Evolutionary conservation across 2,797 vertebrate species (phyloP), one percentile per base, ranked within the genome.

Genomic region (Falco cherrug): DNA sequence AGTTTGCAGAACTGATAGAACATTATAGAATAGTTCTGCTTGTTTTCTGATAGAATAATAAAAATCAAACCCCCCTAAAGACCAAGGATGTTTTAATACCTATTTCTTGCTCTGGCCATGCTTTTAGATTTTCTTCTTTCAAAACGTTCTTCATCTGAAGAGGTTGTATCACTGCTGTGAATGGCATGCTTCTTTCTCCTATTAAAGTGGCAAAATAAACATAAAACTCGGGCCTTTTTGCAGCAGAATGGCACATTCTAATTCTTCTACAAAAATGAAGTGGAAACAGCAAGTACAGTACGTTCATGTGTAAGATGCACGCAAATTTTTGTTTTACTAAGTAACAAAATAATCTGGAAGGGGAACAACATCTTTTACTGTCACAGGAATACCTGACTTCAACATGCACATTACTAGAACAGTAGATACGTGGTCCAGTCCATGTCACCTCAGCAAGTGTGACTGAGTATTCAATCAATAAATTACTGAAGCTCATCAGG

Each of bases 181-280:
- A 99, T 99, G 92, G 99, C 99, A 56, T 99, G 99, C 97, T 99
- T 99, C 98, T 99, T 99, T 97, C 99, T 98, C 98, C 99, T 99
- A 67, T 71, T 84, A 11, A 94, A 95, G 94, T 9, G 43, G 33
- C 47, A 67, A 79, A 95, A 95, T 25, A 97, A 95, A 89, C n/a
- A 93, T 8, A 78, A 54, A 80, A 82, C 6, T 95, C 67, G 84
- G 43, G n/a, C 25, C 15, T 74, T 85, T 92, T 35, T 51, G 69
- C 14, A 81, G 76, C 0, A 54, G 43, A 87, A 76, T 5, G 16
- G 21, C 22, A 64, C 11, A 11, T 61, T 89, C 59, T 59, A 26
- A 60, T 69, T 37, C 47, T 75, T 93, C 50, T 45, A 57, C 64
- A 61, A 79, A 61, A 70, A 70, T 16, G 14, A 89, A 91, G 78